phyloP scores from a whole-genome alignment of 2,113 vertebrate genomes.

The Burhinus bistriatus region DNA sequence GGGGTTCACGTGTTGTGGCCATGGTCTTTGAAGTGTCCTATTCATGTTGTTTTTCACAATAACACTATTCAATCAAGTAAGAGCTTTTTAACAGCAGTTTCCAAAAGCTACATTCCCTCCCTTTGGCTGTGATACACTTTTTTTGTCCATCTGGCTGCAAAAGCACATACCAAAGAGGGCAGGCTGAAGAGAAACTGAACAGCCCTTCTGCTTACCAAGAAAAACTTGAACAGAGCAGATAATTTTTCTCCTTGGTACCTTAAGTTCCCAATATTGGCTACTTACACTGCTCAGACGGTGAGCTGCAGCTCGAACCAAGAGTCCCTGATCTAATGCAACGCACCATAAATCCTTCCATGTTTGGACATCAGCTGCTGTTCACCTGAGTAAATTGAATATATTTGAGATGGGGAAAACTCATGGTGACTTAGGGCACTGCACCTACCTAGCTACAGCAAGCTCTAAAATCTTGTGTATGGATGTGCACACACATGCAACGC shows the following conservation, averaged over 20 bases:
- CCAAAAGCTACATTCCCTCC: conserved; percentile 21
- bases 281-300: accelerated
- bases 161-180: neutral
- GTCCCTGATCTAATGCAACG: neutral
- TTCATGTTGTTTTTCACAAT: neutral
- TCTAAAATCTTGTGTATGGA: neutral
- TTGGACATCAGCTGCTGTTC: neutral
- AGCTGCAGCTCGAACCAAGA: neutral
- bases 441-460: neutral
- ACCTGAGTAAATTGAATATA: neutral
- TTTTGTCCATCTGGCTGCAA: conserved; percentile 32
- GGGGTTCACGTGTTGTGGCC: neutral
- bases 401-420: neutral
- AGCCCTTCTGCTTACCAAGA: neutral
- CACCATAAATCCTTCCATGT: neutral
- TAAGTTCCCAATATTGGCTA: neutral
- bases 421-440: neutral
- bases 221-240: neutral
- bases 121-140: neutral
- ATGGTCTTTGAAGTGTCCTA: neutral
- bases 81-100: neutral
- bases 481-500: neutral
- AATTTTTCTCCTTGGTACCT: neutral
- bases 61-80: neutral
- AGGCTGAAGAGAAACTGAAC: neutral